Evolutionary conservation across 2,113 vertebrate genomes (phyloP).

Genomic region (Isurus oxyrinchus): DNA sequence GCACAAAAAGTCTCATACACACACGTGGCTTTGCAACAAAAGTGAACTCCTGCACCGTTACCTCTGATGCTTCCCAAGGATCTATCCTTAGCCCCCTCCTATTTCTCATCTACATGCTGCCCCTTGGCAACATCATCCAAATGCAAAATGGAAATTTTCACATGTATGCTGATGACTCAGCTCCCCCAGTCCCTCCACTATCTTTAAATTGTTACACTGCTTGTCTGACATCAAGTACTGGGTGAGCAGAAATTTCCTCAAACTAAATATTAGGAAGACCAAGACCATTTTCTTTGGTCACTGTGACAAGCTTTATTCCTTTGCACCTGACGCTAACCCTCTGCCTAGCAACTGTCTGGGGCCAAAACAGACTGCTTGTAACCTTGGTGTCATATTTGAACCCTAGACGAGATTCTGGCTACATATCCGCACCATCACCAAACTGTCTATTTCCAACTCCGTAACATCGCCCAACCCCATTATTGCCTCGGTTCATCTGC

Average conservation of each 20-base stretch:
- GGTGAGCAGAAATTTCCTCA: not conserved
- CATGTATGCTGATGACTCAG: not conserved
- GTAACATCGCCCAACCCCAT: too few relatives aligned
- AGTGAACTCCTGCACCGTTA: not conserved
- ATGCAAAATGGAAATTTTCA: not conserved
- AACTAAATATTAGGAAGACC: too few relatives aligned
- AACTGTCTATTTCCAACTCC: too few relatives aligned
- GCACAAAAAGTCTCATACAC: not conserved
- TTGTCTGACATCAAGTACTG: not conserved
- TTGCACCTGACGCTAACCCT: not conserved
- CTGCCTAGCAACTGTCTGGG: not conserved
- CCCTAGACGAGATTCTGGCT: not conserved
- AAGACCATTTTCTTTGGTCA: too few relatives aligned
- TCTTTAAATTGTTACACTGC: not conserved
- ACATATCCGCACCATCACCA: too few relatives aligned
- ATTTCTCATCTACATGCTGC: not conserved
- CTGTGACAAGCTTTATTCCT: too few relatives aligned
- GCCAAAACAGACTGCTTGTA: not conserved
- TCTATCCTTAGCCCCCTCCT: not conserved
- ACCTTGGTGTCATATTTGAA: not conserved
- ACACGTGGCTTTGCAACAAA: not conserved
- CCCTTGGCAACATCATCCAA: too few relatives aligned
- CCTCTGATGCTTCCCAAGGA: not conserved
- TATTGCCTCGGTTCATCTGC: too few relatives aligned
- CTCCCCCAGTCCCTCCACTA: not conserved